Evolutionary conservation across 2,797 vertebrate species (phyloP).

Genomic region (Diceros bicornis): DNA sequence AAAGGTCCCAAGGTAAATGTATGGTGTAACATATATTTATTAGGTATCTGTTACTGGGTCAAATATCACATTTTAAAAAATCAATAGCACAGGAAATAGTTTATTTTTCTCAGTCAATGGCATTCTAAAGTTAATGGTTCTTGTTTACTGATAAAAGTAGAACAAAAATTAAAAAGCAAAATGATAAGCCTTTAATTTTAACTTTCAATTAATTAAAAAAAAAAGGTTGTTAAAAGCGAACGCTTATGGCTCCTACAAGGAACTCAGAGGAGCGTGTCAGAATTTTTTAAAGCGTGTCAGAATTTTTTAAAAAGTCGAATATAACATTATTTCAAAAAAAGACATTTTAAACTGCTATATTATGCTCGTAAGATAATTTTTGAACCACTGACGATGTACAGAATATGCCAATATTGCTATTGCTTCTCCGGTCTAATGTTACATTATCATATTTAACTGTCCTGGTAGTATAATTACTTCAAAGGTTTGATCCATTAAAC

Average conservation of each 20-base stretch:
- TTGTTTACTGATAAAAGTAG: conserved; percentile 82
- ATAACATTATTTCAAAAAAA: neutral
- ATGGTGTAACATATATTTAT: neutral
- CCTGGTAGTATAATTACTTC: neutral
- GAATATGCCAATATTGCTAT: neutral
- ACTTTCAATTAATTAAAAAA: neutral
- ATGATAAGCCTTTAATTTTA: neutral
- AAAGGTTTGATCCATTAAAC: conserved; percentile 1
- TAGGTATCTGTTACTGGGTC: conserved; percentile 1
- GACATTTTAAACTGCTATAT: neutral
- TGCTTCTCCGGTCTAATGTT: neutral
- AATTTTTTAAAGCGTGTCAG: neutral
- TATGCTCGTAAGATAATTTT: neutral
- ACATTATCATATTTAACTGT: conserved; percentile 43
- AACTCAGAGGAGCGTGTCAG: neutral
- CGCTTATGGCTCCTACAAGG: neutral
- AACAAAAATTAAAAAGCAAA: conserved; percentile 66
- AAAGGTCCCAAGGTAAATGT: conserved; percentile 44
- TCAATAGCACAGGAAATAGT: conserved; percentile 67
- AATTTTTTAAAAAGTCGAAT: neutral
- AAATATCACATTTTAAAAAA: conserved; percentile 72
- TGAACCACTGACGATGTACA: neutral
- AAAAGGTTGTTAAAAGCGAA: neutral
- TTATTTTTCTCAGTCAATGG: conserved; percentile 67
- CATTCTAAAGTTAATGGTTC: conserved; percentile 52